These are phyloP conservation scores for Coptotermes formosanus DNA, from an alignment of 1,140 invertebrate species.

Conservation along the genomic window DNA sequence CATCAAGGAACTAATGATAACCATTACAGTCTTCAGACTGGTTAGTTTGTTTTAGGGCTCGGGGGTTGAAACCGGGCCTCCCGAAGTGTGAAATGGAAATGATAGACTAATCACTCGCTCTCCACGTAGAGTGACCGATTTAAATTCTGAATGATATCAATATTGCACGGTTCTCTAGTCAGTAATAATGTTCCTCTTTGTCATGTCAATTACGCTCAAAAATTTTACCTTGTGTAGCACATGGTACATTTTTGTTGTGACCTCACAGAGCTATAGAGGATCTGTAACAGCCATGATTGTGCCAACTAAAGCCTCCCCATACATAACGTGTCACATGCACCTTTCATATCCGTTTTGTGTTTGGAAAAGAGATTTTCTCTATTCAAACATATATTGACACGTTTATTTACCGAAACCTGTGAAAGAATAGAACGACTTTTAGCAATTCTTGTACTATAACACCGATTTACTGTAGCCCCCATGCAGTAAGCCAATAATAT, in stretches of 20 bases:
- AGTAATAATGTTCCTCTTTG: too few species aligned
- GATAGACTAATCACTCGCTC: too few species aligned
- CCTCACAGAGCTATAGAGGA: background rate
- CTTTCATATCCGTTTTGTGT: background rate
- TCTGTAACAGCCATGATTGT: background rate
- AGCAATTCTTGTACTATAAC: background rate
- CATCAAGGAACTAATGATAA: too few species aligned
- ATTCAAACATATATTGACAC: background rate
- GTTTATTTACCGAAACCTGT: constrained; percentile 9
- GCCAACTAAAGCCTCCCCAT: background rate
- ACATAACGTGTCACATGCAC: background rate
- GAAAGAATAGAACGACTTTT: background rate
- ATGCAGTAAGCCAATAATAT: background rate
- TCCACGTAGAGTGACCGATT: too few species aligned
- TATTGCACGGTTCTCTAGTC: too few species aligned
- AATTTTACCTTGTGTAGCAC: background rate
- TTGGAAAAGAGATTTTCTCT: constrained; percentile 16
- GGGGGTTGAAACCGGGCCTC: too few species aligned
- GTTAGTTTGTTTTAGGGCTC: too few species aligned
- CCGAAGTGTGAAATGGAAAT: too few species aligned
- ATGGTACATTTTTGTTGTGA: constrained; percentile 2
- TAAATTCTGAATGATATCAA: too few species aligned
- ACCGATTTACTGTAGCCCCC: background rate
- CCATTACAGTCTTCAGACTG: too few species aligned
- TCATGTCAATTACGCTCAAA: background rate